Conservation (phyloP, 2,888 invertebrate species). For the Drosophila pseudotakahashii region DNA sequence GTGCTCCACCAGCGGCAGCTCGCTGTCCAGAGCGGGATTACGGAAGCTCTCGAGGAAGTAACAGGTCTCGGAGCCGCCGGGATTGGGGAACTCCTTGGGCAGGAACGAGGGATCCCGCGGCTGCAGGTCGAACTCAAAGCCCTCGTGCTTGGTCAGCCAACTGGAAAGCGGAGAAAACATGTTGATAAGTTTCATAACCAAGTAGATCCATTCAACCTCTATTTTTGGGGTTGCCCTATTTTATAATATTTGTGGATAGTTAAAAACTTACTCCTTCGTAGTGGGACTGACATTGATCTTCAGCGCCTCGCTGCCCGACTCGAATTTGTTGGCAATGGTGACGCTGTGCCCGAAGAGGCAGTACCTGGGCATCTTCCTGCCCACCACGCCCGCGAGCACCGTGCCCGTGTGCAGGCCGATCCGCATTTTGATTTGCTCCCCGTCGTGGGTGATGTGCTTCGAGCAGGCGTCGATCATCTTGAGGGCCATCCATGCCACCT, state of each 20-base stretch:
- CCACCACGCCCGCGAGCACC: slow-evolving; percentile 96
- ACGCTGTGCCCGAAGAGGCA: slow-evolving; percentile 98
- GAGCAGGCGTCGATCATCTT: slow-evolving; percentile 96
- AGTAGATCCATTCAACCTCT: no score
- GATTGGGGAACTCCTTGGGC: slow-evolving; percentile 93
- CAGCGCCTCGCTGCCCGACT: slow-evolving; percentile 95
- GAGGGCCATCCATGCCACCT: slow-evolving; percentile 98
- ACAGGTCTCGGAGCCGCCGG: slow-evolving; percentile 90
- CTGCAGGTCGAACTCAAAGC: slow-evolving; percentile 89
- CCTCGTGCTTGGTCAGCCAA: slow-evolving; percentile 90
- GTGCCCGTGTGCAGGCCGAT: slow-evolving; percentile 97
- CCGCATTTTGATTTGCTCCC: slow-evolving; percentile 96
- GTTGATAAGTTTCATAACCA: no score
- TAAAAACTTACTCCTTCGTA: slow-evolving; percentile 91
- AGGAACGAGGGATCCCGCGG: slow-evolving; percentile 90
- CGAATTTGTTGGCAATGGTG: slow-evolving; percentile 97
- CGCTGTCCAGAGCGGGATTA: slow-evolving; percentile 88
- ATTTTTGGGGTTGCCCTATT: no score
- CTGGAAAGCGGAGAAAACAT: slow-evolving; percentile 84
- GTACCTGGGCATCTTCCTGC: slow-evolving; percentile 92
- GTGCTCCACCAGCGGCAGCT: slow-evolving; percentile 85
- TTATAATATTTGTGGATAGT: no score
- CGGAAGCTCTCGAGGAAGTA: slow-evolving; percentile 93
- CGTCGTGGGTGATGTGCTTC: slow-evolving; percentile 94
- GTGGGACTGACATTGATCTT: slow-evolving; percentile 97